Conservation (phyloP, 2,888 invertebrate genomes). For the Caenorhabditis angaria region DNA sequence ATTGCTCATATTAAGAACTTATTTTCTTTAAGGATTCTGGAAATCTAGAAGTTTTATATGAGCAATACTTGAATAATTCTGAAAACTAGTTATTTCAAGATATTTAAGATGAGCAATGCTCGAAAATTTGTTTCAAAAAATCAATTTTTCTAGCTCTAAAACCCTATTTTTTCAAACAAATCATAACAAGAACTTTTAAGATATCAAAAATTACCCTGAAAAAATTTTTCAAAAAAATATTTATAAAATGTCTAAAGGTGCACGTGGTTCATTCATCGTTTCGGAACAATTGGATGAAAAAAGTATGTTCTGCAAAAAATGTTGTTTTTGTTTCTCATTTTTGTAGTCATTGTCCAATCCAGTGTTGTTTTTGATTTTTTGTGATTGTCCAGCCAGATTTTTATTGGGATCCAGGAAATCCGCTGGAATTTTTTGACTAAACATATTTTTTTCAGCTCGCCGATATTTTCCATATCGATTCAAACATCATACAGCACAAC, state of each 20-base stretch:
- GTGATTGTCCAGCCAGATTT: not conserved
- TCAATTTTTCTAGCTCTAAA: too few relatives aligned
- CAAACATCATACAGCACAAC: slow-evolving; percentile 72
- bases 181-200: too few relatives aligned
- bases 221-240: not conserved
- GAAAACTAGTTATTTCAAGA: too few relatives aligned
- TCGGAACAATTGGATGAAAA: slow-evolving; percentile 43
- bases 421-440: not conserved
- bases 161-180: too few relatives aligned
- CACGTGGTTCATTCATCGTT: slow-evolving; percentile 36
- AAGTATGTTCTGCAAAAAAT: too few relatives aligned
- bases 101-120: too few relatives aligned
- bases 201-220: not conserved
- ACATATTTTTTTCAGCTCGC: slow-evolving; percentile 52
- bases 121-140: too few relatives aligned
- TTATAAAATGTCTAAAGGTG: slow-evolving; percentile 14
- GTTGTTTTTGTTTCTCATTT: not conserved
- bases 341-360: not conserved
- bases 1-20: too few relatives aligned
- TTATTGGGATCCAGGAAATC: too few relatives aligned
- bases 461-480: slow-evolving; percentile 71
- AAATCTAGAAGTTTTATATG: too few relatives aligned
- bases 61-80: too few relatives aligned
- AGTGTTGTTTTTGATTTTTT: not conserved
- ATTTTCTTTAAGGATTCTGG: too few relatives aligned